Evolutionary conservation across 2,113 vertebrate species (phyloP).

Genomic region (Elephas maximus): DNA sequence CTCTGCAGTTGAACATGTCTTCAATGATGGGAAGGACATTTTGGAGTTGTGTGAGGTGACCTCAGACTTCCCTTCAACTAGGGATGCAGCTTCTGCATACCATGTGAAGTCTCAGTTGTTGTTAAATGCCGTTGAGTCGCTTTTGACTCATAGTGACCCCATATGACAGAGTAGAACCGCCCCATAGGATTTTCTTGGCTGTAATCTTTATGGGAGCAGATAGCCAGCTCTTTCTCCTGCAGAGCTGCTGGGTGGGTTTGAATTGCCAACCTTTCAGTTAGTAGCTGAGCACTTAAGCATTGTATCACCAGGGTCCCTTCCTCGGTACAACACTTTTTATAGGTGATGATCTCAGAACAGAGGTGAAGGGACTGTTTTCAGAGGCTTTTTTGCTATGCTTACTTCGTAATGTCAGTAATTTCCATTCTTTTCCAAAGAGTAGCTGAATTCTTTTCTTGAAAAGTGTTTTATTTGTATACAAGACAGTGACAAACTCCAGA

Average conservation of each 20-base stretch:
- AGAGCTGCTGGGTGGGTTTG: too few species aligned
- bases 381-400: background rate
- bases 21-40: background rate
- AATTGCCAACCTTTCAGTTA: too few species aligned
- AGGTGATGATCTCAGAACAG: background rate
- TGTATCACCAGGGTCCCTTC: too few species aligned
- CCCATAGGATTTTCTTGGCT: too few species aligned
- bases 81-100: background rate
- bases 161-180: too few species aligned
- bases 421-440: background rate
- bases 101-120: background rate
- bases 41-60: background rate
- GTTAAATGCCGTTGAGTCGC: too few species aligned
- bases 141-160: too few species aligned
- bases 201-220: too few species aligned
- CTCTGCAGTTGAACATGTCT: background rate
- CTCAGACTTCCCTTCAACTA: background rate
- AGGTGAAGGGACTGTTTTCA: background rate
- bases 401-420: background rate
- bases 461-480: background rate
- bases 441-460: background rate
- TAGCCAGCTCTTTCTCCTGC: too few species aligned
- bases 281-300: too few species aligned
- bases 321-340: background rate
- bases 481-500: background rate